Percentiles rank a stretch among this genome's conserved stretches.
These are phyloP conservation scores for Potorous gilbertii DNA, from an alignment of 2,797 vertebrate species.

Conservation along the genomic window DNA sequence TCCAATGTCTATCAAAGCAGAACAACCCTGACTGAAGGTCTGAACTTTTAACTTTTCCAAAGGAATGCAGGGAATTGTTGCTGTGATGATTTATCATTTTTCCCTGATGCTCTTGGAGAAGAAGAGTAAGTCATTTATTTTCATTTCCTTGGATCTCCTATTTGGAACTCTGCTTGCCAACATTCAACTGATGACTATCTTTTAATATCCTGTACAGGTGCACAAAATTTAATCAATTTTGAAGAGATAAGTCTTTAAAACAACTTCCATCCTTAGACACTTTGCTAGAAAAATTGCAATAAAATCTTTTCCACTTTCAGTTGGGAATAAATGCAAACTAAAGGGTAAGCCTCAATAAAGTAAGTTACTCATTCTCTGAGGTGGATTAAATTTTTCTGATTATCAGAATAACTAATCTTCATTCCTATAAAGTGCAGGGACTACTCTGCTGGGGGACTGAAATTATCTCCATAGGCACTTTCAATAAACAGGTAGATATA, in stretches of 20 bases:
- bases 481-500: background rate
- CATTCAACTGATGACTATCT: slow-evolving; percentile 4
- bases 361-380: background rate
- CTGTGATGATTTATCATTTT: slow-evolving; percentile 9
- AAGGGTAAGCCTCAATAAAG: background rate
- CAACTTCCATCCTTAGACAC: background rate
- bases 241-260: background rate
- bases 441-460: background rate
- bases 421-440: background rate
- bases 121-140: slow-evolving; percentile 3
- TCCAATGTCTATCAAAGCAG: background rate
- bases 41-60: background rate
- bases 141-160: background rate
- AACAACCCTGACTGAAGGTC: background rate
- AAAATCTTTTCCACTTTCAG: background rate
- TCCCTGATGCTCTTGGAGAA: background rate
- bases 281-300: background rate
- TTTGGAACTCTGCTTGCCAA: background rate
- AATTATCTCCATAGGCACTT: background rate
- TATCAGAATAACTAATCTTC: background rate
- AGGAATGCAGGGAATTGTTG: background rate
- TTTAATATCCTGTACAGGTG: slow-evolving; percentile 33
- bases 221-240: background rate
- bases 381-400: background rate
- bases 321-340: background rate